These are phyloP conservation scores for Copidosoma floridanum DNA, from an alignment of 1,140 invertebrate species.

Conservation along the genomic window DNA sequence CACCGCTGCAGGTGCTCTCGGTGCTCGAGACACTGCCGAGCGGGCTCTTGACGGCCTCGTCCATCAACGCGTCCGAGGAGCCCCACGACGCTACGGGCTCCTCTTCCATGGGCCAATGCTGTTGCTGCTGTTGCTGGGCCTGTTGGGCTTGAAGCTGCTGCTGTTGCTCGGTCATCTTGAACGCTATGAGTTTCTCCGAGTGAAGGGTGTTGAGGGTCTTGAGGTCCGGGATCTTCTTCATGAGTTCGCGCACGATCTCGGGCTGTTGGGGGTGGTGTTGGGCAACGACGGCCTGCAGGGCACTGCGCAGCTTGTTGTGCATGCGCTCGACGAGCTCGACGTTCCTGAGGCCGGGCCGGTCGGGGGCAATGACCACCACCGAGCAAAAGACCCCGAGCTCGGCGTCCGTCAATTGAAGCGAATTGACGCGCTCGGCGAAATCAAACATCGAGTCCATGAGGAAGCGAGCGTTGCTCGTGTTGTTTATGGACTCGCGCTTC, in stretches of 20 bases:
- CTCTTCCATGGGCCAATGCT: conserved; percentile 56
- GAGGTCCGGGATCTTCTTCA: conserved; percentile 93
- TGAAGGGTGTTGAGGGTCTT: conserved; percentile 93
- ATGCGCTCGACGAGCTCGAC: conserved; percentile 89
- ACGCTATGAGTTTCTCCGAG: conserved; percentile 91
- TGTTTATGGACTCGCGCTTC: conserved; percentile 85
- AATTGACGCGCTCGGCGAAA: conserved; percentile 91
- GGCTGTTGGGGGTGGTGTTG: conserved; percentile 81
- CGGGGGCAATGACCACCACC: conserved; percentile 90
- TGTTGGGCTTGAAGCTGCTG: conserved; percentile 70
- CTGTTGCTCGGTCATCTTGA: conserved; percentile 86
- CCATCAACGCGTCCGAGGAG: conserved; percentile 70
- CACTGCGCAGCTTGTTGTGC: conserved; percentile 82
- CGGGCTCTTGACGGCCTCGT: conserved; percentile 79
- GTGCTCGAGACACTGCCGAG: conserved; percentile 83
- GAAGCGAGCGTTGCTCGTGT: conserved; percentile 87
- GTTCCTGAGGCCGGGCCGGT: conserved; percentile 89
- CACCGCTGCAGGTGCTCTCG: conserved; percentile 70
- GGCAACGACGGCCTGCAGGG: conserved; percentile 82
- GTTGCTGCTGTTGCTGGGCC: conserved; percentile 51
- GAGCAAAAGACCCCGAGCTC: conserved; percentile 94
- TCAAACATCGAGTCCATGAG: conserved; percentile 97
- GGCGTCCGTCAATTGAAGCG: conserved; percentile 83
- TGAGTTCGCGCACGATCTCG: conserved; percentile 79
- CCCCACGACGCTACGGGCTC: conserved; percentile 58